phyloP scores from a whole-genome alignment of 2,888 invertebrate genomes.

The Stenichneumon culpator region DNA sequence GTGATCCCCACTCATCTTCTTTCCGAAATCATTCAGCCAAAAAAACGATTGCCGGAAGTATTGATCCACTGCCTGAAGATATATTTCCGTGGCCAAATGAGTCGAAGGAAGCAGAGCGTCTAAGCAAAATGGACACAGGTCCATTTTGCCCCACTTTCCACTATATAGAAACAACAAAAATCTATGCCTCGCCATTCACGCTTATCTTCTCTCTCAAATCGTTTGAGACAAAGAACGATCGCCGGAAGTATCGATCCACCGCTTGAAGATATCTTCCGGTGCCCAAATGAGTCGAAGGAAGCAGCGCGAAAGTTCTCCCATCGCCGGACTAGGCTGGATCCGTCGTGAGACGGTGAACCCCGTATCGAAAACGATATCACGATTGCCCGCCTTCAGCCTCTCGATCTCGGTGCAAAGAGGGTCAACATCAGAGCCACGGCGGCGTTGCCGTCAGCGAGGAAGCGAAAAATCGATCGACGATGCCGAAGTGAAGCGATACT shows the following conservation, averaged over 20 bases:
- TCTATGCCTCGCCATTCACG: neutral
- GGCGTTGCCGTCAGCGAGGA: slow-evolving; percentile 50
- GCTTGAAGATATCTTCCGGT: neutral
- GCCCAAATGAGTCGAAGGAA: slow-evolving; percentile 51
- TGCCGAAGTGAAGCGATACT: slow-evolving; percentile 64
- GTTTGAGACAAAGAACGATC: slow-evolving; percentile 7
- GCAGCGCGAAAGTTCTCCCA: slow-evolving; percentile 40
- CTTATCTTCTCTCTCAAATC: neutral
- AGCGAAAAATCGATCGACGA: slow-evolving; percentile 59
- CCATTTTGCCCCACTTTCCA: neutral
- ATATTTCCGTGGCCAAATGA: neutral
- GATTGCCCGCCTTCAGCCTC: slow-evolving; percentile 60
- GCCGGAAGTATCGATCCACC: neutral
- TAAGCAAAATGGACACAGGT: neutral
- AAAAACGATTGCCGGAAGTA: slow-evolving; percentile 1
- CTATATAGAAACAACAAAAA: neutral
- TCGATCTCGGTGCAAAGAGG: slow-evolving; percentile 57
- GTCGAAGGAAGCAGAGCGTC: slow-evolving; percentile 60
- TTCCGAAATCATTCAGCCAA: neutral
- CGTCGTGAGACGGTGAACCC: slow-evolving; percentile 35
- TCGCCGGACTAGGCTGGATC: slow-evolving; percentile 19
- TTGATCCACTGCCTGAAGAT: neutral
- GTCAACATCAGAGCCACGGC: slow-evolving; percentile 60
- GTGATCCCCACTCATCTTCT: neutral
- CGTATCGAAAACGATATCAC: slow-evolving; percentile 50